phyloP scores from a whole-genome alignment of 2,888 invertebrate species.

The Lissocephala sabroskyi region DNA sequence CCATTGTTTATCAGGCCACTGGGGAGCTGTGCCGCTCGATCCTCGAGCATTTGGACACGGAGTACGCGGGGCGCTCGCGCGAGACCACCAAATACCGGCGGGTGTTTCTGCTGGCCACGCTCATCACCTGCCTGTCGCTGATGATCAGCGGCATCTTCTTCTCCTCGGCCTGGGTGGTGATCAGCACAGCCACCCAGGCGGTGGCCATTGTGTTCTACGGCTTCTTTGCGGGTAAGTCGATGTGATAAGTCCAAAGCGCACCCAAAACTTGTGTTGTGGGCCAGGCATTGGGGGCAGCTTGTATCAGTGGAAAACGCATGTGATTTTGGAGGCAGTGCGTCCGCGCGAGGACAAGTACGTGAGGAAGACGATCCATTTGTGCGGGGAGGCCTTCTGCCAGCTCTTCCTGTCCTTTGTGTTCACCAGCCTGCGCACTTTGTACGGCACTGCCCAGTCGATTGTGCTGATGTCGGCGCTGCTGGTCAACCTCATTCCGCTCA shows the following conservation, averaged over 20 bases:
- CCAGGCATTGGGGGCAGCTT: constrained; percentile 69
- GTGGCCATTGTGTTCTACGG: constrained; percentile 71
- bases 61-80: constrained; percentile 64
- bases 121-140: constrained; percentile 65
- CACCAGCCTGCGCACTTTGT: constrained; percentile 70
- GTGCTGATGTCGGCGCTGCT: constrained; percentile 69
- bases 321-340: constrained; percentile 70
- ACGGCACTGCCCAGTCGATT: constrained; percentile 70
- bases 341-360: constrained; percentile 71
- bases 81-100: constrained; percentile 65
- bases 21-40: constrained; percentile 70
- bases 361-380: constrained; percentile 69
- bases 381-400: constrained; percentile 72
- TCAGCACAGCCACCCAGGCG: constrained; percentile 68
- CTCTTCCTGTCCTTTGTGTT: constrained; percentile 71
- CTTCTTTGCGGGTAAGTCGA: constrained; percentile 65
- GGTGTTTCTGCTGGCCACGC: constrained; percentile 66
- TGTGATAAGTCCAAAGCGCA: not conserved
- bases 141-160: constrained; percentile 70
- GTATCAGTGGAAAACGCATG: constrained; percentile 69
- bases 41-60: constrained; percentile 67
- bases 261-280: no score
- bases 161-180: constrained; percentile 70
- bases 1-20: constrained; percentile 70
- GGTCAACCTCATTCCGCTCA: constrained; percentile 70